These are phyloP conservation scores for Eristalis intricaria DNA, from an alignment of 2,888 invertebrate species.

Conservation along the genomic window DNA sequence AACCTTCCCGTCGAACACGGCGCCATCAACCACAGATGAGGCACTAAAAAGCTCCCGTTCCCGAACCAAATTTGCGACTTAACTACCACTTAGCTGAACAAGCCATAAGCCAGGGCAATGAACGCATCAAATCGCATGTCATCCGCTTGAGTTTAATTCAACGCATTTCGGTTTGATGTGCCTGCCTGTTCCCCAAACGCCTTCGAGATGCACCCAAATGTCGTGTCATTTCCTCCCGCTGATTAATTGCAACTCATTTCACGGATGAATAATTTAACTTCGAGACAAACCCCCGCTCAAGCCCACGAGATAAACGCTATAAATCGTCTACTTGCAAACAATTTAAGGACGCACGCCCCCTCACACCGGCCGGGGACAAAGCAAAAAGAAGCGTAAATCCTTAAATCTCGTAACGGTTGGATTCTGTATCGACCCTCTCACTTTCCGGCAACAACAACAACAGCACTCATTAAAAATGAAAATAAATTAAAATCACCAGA, in stretches of 20 bases:
- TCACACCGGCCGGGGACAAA: not conserved
- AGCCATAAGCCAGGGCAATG: too few species aligned
- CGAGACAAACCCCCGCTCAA: not conserved
- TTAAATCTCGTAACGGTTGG: not conserved
- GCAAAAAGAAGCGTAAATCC: not conserved
- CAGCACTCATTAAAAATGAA: not conserved
- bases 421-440: not conserved
- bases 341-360: not conserved
- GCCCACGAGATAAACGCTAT: not conserved
- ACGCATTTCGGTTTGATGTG: too few species aligned
- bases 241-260: not conserved
- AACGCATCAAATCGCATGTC: too few species aligned
- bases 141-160: too few species aligned
- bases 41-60: too few species aligned
- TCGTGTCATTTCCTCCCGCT: not conserved
- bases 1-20: too few species aligned
- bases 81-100: too few species aligned
- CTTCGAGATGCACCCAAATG: too few species aligned
- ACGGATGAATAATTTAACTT: not conserved
- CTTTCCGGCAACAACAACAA: not conserved
- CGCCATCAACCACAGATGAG: too few species aligned
- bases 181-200: too few species aligned
- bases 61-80: too few species aligned
- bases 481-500: constrained; percentile 1
- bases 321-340: not conserved